Percentiles rank a stretch among this genome's conserved stretches.
Evolutionary conservation across 2,888 invertebrate species (phyloP).

Genomic region (Volucella inanis): DNA sequence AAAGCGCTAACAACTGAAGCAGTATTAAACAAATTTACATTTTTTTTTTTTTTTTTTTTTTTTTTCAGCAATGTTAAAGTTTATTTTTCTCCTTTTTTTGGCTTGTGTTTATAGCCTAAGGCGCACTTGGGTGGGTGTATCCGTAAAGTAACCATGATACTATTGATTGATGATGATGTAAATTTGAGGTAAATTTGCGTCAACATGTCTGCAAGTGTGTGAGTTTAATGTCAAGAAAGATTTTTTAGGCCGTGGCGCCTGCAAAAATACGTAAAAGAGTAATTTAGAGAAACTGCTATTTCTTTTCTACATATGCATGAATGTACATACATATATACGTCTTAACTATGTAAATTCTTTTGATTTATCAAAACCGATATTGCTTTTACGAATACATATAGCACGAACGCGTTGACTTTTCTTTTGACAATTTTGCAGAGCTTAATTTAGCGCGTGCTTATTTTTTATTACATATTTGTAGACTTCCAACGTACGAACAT

Average conservation of each 20-base stretch:
- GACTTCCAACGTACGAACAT: no score
- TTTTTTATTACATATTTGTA: no score
- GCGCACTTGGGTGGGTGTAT: conserved; percentile 32
- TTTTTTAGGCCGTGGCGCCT: conserved; percentile 5
- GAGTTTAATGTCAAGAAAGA: conserved; percentile 6
- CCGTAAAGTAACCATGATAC: conserved; percentile 58
- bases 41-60: neutral
- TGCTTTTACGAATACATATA: no score
- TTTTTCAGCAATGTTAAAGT: conserved; percentile 38
- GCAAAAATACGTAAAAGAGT: conserved; percentile 56
- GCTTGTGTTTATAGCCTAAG: conserved; percentile 48
- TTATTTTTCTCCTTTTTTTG: conserved; percentile 42
- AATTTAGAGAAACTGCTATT: conserved; percentile 38
- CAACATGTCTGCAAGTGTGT: conserved; percentile 50
- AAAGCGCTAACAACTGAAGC: conserved; percentile 69
- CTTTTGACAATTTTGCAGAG: no score
- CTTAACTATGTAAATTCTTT: neutral
- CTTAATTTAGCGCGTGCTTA: no score
- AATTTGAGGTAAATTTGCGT: conserved; percentile 68
- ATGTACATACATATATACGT: neutral
- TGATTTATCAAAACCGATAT: conserved; percentile 5
- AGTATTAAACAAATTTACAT: conserved; percentile 69
- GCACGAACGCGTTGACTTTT: no score
- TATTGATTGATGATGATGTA: conserved; percentile 73
- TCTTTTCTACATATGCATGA: neutral